Percentiles rank a stretch among this genome's conserved stretches.
phyloP scores from a whole-genome alignment of 2,888 invertebrate species.

The Artemia sinica region DNA sequence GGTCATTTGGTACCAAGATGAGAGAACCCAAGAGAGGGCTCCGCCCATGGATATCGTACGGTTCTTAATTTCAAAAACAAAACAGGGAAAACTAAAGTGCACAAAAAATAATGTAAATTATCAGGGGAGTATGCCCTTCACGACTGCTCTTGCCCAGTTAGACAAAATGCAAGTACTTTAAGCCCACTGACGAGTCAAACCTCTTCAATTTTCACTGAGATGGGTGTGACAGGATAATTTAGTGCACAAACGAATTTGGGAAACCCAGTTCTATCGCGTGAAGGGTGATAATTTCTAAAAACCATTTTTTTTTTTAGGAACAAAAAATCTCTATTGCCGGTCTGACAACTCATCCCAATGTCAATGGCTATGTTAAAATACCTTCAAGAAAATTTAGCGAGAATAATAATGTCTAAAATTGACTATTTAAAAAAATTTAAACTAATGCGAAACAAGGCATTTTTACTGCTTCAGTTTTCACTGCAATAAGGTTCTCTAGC shows the following conservation, averaged over 20 bases:
- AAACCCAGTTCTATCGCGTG: not conserved
- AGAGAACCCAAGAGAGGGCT: not conserved
- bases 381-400: not conserved
- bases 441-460: not conserved
- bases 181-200: not conserved
- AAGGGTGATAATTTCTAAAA: not conserved
- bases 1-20: not conserved
- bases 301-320: not conserved
- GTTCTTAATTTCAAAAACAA: conserved; percentile 7
- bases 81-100: not conserved
- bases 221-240: not conserved
- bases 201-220: not conserved
- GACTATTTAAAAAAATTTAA: not conserved
- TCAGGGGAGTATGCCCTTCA: not conserved
- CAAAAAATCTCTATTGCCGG: not conserved
- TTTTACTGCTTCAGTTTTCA: not conserved
- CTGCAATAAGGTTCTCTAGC: not conserved
- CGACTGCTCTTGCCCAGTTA: not conserved
- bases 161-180: not conserved
- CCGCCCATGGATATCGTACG: not conserved
- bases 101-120: not conserved
- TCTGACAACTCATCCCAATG: not conserved
- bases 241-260: conserved; percentile 5
- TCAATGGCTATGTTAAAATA: not conserved
- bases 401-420: not conserved